Conservation (phyloP, 2,797 vertebrate species). For the Tokudaia tokunoshimensis region DNA sequence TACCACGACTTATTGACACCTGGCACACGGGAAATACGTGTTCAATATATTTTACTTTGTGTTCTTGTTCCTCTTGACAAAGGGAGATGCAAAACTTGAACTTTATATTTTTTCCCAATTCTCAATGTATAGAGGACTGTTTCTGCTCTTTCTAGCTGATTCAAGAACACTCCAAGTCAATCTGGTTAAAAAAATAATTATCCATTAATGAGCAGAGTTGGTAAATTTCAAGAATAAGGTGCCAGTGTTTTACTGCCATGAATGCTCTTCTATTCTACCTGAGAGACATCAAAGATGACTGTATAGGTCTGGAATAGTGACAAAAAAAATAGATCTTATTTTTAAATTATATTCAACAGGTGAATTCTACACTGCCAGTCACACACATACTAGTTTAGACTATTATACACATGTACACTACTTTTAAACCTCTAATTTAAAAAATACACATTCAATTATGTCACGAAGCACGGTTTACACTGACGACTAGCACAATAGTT, state of each 20-base stretch:
- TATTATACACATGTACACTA: neutral
- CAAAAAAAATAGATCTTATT: neutral
- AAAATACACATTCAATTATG: neutral
- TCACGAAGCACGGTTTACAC: neutral
- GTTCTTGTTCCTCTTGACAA: slow-evolving; percentile 1
- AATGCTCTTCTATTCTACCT: neutral
- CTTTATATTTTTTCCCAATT: neutral
- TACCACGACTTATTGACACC: neutral
- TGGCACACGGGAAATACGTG: neutral
- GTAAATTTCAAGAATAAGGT: slow-evolving; percentile 4
- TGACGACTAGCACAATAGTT: neutral
- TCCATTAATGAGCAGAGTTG: neutral
- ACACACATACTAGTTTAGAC: neutral
- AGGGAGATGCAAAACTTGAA: neutral
- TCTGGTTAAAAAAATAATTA: slow-evolving; percentile 28
- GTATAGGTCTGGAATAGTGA: slow-evolving; percentile 15
- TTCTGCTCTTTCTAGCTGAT: neutral
- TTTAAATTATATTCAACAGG: neutral
- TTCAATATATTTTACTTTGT: neutral
- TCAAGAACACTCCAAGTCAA: neutral
- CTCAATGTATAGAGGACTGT: neutral
- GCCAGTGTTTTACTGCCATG: neutral
- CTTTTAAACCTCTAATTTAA: neutral
- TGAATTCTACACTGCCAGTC: neutral
- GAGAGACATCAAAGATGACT: neutral